Percentiles rank a stretch among this genome's conserved stretches.
Conservation (phyloP, 2,797 vertebrate species). For the Anas georgica region DNA sequence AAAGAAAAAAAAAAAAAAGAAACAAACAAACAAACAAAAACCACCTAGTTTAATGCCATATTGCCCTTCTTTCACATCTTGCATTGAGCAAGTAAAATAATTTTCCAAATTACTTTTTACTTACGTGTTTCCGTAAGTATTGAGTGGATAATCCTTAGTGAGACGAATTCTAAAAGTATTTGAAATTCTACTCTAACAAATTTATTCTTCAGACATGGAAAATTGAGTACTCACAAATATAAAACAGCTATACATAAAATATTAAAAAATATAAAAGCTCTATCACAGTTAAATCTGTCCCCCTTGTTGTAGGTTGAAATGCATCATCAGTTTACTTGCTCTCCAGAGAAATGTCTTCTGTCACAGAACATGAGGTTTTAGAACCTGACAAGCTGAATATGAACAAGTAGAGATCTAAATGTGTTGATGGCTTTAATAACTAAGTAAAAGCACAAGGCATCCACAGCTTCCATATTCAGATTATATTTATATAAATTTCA, state of each 20-base stretch:
- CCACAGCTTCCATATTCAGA: fast-evolving
- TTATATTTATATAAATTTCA: neutral
- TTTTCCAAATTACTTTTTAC: neutral
- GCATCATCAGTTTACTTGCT: neutral
- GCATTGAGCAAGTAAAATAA: neutral
- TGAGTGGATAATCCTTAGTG: neutral
- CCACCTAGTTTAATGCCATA: neutral
- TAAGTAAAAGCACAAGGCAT: neutral
- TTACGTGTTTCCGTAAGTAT: neutral
- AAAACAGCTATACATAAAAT: neutral
- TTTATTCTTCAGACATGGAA: neutral
- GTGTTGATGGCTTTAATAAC: neutral
- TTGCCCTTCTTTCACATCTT: neutral
- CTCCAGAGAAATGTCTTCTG: neutral
- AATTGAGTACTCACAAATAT: neutral
- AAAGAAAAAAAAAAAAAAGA: no score
- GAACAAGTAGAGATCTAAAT: neutral
- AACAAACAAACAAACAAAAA: no score
- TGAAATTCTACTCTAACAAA: neutral
- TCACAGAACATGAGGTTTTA: neutral
- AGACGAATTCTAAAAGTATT: neutral
- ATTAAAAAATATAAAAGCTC: neutral
- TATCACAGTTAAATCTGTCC: neutral
- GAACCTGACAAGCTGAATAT: neutral
- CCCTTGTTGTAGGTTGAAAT: neutral